Base-by-base conservation (phyloP, 2,113 vertebrate genomes). In the Ictalurus punctatus region DNA sequence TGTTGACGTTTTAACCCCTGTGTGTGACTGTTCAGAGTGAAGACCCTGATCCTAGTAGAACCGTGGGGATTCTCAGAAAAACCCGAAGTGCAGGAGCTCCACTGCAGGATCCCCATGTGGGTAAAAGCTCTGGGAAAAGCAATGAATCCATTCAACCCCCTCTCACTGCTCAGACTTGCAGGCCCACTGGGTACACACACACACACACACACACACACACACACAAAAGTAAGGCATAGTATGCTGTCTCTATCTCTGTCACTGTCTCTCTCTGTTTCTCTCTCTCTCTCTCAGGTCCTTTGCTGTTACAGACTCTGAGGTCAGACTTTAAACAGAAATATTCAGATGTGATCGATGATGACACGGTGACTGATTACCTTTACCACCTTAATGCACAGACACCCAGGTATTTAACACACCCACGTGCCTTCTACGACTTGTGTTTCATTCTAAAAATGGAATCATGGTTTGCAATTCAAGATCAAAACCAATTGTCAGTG, bases 291-390 rank as follows among this genome's bases (percentile, higher is more conserved):
- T 91, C 90, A 99, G 98, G 98, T 87, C 95, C 98, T 58, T 96
- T 96, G 94, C 95, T 99, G 87, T 95, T 99, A 83, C 98, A 99
- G 83, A 96, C 95, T 54, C 95, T 98, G 90, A 95, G 98, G 88
- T 98, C 98, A 0, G 98, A 99, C 89, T 99, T 99, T 92, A 99
- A 98, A 87, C 95, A 98, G 92, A 99, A 99, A 89, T 99, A 97
- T 86, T 95, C 96, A 0, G 96, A 97, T 0, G 95, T 98, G 94
- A 98, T 98, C 91, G 95, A 97, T 44, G 98, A 99, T 86, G 96
- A 98, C 89, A 99, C 98, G 0, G 97, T 97, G 80, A 96, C 97
- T 7, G 97, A 99, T 92, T 99, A 99, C 91, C 98, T 99, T 92
- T 99, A 99, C 94, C 98, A 99, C 84, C 96, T 98, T 82, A 99